A percentile compares a stretch with the other conserved stretches of the same genome.
Conservation (phyloP, 2,113 vertebrate species). For the Centropristis striata region DNA sequence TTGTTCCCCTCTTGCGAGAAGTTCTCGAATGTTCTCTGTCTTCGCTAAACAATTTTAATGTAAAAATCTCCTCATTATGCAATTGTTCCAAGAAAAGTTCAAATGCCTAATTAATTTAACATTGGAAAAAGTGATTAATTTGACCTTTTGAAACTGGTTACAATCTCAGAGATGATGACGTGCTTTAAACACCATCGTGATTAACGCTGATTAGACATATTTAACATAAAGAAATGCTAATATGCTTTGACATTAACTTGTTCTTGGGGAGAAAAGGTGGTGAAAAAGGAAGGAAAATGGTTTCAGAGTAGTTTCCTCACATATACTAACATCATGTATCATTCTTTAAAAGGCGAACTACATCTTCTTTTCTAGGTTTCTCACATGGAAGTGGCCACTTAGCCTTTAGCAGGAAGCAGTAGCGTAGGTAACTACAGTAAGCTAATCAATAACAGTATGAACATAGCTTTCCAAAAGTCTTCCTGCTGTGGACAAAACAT, state of each 20-base stretch:
- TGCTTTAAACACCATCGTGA: constrained; percentile 39
- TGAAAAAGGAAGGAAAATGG: background rate
- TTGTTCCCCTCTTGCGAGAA: constrained; percentile 26
- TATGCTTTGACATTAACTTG: constrained; percentile 26
- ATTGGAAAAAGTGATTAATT: constrained; percentile 56
- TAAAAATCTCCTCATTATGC: constrained; percentile 6
- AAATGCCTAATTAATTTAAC: constrained; percentile 59
- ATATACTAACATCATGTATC: background rate
- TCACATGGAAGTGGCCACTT: too few relatives aligned
- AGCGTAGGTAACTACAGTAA: too few relatives aligned
- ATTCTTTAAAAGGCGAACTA: background rate
- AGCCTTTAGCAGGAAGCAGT: too few relatives aligned
- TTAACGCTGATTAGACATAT: constrained; percentile 53
- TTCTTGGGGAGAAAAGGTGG: background rate
- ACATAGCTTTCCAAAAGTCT: too few relatives aligned
- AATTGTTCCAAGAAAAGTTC: constrained; percentile 50
- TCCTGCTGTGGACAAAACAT: too few relatives aligned
- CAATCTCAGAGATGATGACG: constrained; percentile 18
- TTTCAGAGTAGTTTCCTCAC: background rate
- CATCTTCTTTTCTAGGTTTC: too few relatives aligned
- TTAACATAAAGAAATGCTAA: constrained; percentile 23
- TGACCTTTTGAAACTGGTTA: constrained; percentile 55
- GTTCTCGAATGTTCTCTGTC: background rate
- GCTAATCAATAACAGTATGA: too few relatives aligned
- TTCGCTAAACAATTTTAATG: background rate